These are phyloP conservation scores for Nysson spinosus DNA, from an alignment of 2,888 invertebrate genomes.

Conservation along the genomic window DNA sequence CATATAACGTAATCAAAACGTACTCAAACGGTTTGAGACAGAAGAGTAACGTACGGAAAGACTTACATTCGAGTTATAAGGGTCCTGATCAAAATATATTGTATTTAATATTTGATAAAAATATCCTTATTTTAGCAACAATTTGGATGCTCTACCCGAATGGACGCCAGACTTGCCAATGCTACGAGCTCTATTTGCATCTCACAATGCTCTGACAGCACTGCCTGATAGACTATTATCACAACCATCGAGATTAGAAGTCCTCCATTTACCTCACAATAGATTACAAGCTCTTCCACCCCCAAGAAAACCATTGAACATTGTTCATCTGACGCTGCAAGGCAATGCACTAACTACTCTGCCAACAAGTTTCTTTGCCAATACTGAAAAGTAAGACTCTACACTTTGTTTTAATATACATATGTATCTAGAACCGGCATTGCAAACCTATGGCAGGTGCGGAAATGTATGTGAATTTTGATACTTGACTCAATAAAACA, in stretches of 20 bases:
- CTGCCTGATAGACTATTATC: slow-evolving; percentile 87
- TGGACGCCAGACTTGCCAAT: slow-evolving; percentile 88
- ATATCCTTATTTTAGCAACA: slow-evolving; percentile 79
- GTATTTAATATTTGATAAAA: neutral
- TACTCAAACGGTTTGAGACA: no score
- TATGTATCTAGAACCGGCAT: no score
- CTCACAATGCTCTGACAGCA: slow-evolving; percentile 84
- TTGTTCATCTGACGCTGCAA: slow-evolving; percentile 84
- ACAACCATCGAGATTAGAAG: slow-evolving; percentile 85
- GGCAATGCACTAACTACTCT: slow-evolving; percentile 87
- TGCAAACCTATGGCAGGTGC: neutral
- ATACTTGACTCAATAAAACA: no score
- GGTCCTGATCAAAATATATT: no score
- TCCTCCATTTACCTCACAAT: slow-evolving; percentile 88
- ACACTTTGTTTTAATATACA: no score
- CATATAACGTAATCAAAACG: no score
- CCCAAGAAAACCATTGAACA: slow-evolving; percentile 84
- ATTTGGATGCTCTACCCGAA: slow-evolving; percentile 85
- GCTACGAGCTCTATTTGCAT: slow-evolving; percentile 85
- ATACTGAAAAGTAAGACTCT: slow-evolving; percentile 78
- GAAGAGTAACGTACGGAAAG: no score
- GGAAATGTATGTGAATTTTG: neutral
- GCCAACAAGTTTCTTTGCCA: slow-evolving; percentile 87
- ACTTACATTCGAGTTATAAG: no score
- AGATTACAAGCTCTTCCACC: slow-evolving; percentile 86